Conservation (phyloP, 2,797 vertebrate genomes). For the Channa striata region DNA sequence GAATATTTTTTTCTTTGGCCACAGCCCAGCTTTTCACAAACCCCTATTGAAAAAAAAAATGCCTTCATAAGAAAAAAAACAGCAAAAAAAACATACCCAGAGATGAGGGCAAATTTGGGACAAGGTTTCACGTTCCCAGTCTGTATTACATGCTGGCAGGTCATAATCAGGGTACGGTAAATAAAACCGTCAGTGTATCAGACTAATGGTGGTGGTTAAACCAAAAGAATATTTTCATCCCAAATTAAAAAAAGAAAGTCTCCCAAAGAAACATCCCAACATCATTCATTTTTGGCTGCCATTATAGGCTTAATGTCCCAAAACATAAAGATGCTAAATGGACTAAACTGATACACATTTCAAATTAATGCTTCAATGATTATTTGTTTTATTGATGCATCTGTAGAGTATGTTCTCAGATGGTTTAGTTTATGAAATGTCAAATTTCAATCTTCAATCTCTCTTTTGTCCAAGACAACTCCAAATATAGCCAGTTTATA, state of each 20-base stretch:
- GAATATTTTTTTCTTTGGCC: background rate
- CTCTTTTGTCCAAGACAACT: background rate
- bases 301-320: conserved; percentile 44
- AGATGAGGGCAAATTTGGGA: background rate
- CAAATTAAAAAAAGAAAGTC: conserved; percentile 8
- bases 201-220: conserved; percentile 5
- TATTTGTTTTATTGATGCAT: conserved; percentile 29
- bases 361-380: conserved; percentile 12
- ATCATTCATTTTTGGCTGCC: conserved; percentile 8
- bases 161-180: conserved; percentile 1
- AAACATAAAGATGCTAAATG: conserved; percentile 29
- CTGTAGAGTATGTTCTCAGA: background rate
- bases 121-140: background rate
- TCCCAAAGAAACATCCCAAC: conserved; percentile 1
- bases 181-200: background rate
- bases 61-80: too few species aligned
- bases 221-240: conserved; percentile 9
- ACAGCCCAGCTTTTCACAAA: background rate
- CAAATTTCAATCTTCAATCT: background rate
- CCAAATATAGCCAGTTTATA: background rate
- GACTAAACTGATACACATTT: conserved; percentile 22
- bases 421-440: conserved; percentile 10
- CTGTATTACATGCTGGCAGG: background rate
- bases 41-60: background rate
- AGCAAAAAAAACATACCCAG: background rate